Conservation (phyloP, 2,888 invertebrate species). For the Acanthoscelides obtectus region DNA sequence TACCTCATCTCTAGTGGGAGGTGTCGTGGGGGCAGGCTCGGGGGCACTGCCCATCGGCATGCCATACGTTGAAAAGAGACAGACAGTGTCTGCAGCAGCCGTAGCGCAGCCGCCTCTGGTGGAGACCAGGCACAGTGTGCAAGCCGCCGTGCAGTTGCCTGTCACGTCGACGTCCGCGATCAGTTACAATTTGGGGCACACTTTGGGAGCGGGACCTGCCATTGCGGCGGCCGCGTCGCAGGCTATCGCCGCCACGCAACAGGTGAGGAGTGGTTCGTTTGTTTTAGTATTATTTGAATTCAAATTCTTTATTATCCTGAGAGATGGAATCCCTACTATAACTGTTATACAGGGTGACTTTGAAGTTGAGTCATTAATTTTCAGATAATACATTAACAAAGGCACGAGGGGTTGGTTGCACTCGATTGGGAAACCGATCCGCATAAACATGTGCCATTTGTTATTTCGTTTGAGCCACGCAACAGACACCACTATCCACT, state of each 20-base stretch:
- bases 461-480: too few relatives aligned
- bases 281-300: too few relatives aligned
- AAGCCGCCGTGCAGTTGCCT: constrained; percentile 27
- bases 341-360: too few relatives aligned
- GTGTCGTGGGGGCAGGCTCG: constrained; percentile 27
- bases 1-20: background rate
- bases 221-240: constrained; percentile 93
- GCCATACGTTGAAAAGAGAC: constrained; percentile 50
- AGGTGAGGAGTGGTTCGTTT: too few relatives aligned
- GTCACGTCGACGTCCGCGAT: constrained; percentile 40
- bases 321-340: too few relatives aligned
- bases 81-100: constrained; percentile 34
- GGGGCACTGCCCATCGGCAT: constrained; percentile 27
- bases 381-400: too few relatives aligned
- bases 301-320: too few relatives aligned
- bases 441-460: too few relatives aligned
- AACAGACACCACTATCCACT: too few relatives aligned
- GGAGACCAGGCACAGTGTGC: constrained; percentile 32
- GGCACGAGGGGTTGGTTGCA: too few relatives aligned
- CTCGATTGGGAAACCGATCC: too few relatives aligned
- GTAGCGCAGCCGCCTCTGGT: constrained; percentile 30
- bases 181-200: constrained; percentile 72
- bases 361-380: too few relatives aligned
- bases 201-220: constrained; percentile 76
- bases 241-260: constrained; percentile 93